Percentiles rank a stretch among this genome's conserved stretches.
Conservation (phyloP, 2,797 vertebrate genomes). For the Neosilurus hyrtlii region DNA sequence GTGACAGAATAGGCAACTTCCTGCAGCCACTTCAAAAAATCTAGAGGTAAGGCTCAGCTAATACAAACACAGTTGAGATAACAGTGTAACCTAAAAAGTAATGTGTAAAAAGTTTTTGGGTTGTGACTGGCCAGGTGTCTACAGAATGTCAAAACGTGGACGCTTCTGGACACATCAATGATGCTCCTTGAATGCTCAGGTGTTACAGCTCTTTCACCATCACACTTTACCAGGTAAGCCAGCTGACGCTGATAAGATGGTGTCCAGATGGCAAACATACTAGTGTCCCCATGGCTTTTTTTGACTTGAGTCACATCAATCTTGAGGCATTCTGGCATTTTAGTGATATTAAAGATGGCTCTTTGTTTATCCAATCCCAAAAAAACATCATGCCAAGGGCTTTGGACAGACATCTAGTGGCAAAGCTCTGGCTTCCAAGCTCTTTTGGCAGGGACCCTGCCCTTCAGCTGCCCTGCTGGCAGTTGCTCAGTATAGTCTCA, state of each 20-base stretch:
- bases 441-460: background rate
- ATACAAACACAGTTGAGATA: background rate
- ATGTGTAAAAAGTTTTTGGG: background rate
- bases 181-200: background rate
- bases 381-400: background rate
- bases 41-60: background rate
- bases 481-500: background rate
- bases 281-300: background rate
- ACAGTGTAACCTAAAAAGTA: background rate
- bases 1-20: background rate
- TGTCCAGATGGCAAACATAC: background rate
- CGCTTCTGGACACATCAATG: background rate
- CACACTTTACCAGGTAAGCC: background rate
- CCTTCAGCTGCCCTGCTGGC: background rate
- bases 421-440: background rate
- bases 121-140: background rate
- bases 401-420: background rate
- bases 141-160: background rate
- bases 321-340: background rate
- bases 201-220: slow-evolving; percentile 2
- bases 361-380: background rate
- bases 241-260: background rate
- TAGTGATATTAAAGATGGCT: background rate
- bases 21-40: no score
- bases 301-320: background rate